A percentile compares a stretch with the other conserved stretches of the same genome.
Evolutionary conservation across 2,888 invertebrate species (phyloP).

Genomic region (Synanthedon vespiformis): DNA sequence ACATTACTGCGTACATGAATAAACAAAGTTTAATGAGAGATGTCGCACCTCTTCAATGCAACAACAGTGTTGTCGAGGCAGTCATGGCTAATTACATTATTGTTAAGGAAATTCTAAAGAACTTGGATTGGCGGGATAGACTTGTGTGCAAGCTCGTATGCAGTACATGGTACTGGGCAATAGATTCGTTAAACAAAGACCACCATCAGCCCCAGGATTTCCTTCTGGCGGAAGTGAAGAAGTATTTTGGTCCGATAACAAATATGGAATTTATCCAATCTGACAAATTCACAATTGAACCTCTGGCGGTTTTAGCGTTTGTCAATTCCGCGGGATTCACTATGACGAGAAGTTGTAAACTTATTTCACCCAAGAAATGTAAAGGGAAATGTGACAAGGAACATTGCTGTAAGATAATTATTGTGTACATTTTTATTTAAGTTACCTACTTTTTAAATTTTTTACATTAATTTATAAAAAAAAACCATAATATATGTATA

Average conservation of each 20-base stretch:
- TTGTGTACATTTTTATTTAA: background rate
- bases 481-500: no score
- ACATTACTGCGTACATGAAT: slow-evolving; percentile 37
- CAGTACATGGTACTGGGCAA: slow-evolving; percentile 45
- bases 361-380: slow-evolving; percentile 33
- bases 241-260: slow-evolving; percentile 14
- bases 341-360: slow-evolving; percentile 27
- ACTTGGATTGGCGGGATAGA: slow-evolving; percentile 55
- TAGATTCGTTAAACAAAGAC: slow-evolving; percentile 38
- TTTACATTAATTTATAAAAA: background rate
- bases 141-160: slow-evolving; percentile 45
- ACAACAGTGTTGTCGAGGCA: slow-evolving; percentile 30
- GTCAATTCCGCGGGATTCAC: slow-evolving; percentile 31
- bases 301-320: slow-evolving; percentile 44
- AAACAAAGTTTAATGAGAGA: slow-evolving; percentile 27
- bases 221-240: slow-evolving; percentile 32
- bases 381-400: slow-evolving; percentile 36
- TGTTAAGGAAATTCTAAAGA: slow-evolving; percentile 47
- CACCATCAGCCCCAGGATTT: slow-evolving; percentile 42
- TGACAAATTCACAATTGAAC: slow-evolving; percentile 34
- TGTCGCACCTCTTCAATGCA: slow-evolving; percentile 22
- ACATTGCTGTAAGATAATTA: slow-evolving; percentile 52
- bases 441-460: background rate
- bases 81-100: slow-evolving; percentile 55
- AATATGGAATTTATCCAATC: slow-evolving; percentile 37